Conservation (phyloP, 2,888 invertebrate genomes). For the Bruchidius siliquastri region DNA sequence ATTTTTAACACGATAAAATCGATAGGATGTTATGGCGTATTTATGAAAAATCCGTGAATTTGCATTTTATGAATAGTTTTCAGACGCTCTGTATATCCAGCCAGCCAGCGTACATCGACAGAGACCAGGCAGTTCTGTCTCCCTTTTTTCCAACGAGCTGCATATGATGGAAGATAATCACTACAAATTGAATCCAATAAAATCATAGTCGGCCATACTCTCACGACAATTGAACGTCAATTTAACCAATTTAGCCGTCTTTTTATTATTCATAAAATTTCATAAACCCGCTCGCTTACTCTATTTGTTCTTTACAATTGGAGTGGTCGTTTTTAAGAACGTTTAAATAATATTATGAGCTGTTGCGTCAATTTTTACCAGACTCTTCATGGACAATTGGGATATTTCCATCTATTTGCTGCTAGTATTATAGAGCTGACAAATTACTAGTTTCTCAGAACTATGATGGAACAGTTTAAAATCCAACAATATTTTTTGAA, state of each 20-base stretch:
- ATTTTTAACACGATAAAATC: too few species aligned
- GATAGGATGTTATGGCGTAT: too few species aligned
- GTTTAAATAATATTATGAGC: not conserved
- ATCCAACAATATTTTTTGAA: too few species aligned
- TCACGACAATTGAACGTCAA: slow-evolving; percentile 49
- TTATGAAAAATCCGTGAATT: not conserved
- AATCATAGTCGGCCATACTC: slow-evolving; percentile 39
- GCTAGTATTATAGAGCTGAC: not conserved
- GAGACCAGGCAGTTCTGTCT: slow-evolving; percentile 23
- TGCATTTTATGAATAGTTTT: not conserved
- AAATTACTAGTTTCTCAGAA: too few species aligned
- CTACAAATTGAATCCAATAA: slow-evolving; percentile 47
- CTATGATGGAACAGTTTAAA: not conserved
- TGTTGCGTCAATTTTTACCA: not conserved
- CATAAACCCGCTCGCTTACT: slow-evolving; percentile 34
- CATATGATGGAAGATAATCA: slow-evolving; percentile 37
- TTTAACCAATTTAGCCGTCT: slow-evolving; percentile 47
- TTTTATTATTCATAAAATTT: slow-evolving; percentile 50
- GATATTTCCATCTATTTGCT: not conserved
- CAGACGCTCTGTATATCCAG: not conserved
- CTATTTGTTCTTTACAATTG: slow-evolving; percentile 21
- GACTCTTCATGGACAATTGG: not conserved
- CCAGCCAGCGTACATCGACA: not conserved
- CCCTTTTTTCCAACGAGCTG: slow-evolving; percentile 27
- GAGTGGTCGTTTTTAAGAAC: slow-evolving; percentile 5